Percentiles rank a stretch among this genome's conserved stretches.
Evolutionary conservation across 2,113 vertebrate species (phyloP).

Genomic region (Gallinago paraguaiae): DNA sequence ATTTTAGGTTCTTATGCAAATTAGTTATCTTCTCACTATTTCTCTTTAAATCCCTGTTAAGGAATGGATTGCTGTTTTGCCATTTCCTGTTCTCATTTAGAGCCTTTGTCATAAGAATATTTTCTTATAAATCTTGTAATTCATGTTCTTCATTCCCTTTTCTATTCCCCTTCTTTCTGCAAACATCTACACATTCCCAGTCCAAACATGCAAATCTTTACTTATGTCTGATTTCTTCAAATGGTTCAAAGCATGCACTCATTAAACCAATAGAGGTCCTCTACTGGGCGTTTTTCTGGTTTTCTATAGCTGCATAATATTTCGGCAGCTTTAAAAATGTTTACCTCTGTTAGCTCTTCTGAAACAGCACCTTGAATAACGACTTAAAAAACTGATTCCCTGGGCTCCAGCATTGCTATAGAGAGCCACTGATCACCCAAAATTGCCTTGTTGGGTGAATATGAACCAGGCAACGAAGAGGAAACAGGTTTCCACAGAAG

Average conservation of each 20-base stretch:
- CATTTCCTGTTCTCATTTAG: conserved; percentile 49
- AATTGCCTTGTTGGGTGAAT: neutral
- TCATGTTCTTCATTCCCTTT: neutral
- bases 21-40: conserved; percentile 26
- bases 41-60: conserved; percentile 49
- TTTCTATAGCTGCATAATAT: neutral
- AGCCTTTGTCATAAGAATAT: conserved; percentile 50
- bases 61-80: conserved; percentile 18
- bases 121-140: conserved; percentile 9
- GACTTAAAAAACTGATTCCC: neutral
- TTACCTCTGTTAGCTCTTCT: neutral
- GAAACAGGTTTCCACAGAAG: neutral
- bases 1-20: conserved; percentile 40
- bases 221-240: neutral
- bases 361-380: neutral
- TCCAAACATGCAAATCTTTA: neutral
- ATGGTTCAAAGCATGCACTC: conserved; percentile 1
- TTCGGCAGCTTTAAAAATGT: neutral
- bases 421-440: neutral
- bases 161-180: neutral
- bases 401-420: neutral
- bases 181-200: neutral
- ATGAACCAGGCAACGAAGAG: neutral
- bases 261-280: neutral
- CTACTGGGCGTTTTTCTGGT: conserved; percentile 16